Base-by-base conservation (phyloP, 1,140 invertebrate genomes). In the Nephila pilipes region DNA sequence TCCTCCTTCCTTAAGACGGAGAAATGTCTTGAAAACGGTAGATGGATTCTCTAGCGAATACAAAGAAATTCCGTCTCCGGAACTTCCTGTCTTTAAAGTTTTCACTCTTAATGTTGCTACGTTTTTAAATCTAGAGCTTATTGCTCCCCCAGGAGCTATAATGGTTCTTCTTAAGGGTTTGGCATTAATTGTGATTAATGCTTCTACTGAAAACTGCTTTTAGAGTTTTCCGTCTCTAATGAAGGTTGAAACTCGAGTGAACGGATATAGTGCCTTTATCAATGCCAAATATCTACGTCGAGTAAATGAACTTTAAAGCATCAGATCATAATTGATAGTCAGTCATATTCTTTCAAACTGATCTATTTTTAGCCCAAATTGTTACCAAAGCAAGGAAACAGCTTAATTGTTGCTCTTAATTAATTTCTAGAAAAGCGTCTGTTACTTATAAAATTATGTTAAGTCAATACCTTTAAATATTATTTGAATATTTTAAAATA, bases 121-220 rank as follows among this genome's bases (percentile, higher is more conserved):
- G 32, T 75, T 75, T 75, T 75, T 36, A 75, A 75, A 75, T 75
- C 32, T 25, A 32, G 10, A 18, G 32, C 29, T 75, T 75, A 75
- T 75, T 32, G 69, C 69, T 18, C 69, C 69, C 69, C 18, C 4
- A 18, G 32, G 69, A 5, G 69, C 16, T 14, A 32, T 75, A 75
- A 75, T 75, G 29, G 29, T 75, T 75, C 69, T 75, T 75, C 69
- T 75, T 75, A 75, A 75, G 29, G 69, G 32, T 75, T 32, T 36
- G 69, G 32, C 32, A 75, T 75, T 75, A 75, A 75, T 75, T 75
- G 69, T 75, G 69, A 75, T 75, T 32, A 75, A 75, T 75, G 69
- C 29, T 75, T 32, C 32, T 32, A 14, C 16, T 75, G 69, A 36
- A 36, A 75, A 75, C 69, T 36, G 29, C 32, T 5, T 32, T 20